phyloP scores from a whole-genome alignment of 2,888 invertebrate genomes.

The Caenorhabditis sp. region DNA sequence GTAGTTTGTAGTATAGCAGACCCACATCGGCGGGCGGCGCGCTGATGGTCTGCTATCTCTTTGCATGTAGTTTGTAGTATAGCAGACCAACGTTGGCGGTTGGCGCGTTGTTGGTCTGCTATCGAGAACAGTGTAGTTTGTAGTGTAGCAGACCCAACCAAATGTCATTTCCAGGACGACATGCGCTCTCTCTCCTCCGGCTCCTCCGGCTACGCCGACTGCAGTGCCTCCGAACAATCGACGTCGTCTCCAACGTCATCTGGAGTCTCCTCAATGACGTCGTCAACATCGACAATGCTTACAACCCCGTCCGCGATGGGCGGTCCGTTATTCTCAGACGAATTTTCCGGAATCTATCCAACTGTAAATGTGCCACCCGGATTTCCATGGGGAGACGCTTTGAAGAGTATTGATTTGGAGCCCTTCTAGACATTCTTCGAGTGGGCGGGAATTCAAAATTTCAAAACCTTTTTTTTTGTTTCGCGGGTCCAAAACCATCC shows the following conservation, averaged over 20 bases:
- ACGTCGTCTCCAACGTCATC: conserved; percentile 50
- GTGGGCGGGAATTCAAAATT: neutral
- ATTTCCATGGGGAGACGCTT: conserved; percentile 47
- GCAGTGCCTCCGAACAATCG: conserved; percentile 55
- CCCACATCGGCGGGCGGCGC: too few species aligned
- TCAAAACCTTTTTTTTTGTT: neutral
- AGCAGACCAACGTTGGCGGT: too few species aligned
- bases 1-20: too few species aligned
- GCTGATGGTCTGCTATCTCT: too few species aligned
- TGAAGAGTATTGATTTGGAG: conserved; percentile 45
- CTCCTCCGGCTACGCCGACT: conserved; percentile 73
- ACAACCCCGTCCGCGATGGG: neutral
- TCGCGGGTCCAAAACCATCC: too few species aligned
- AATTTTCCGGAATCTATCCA: conserved; percentile 58
- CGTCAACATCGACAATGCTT: neutral
- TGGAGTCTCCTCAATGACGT: conserved; percentile 23
- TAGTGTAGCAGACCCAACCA: neutral
- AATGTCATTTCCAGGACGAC: conserved; percentile 72
- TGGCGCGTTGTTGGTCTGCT: too few species aligned
- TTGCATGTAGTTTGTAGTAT: too few species aligned
- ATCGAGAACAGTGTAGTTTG: too few species aligned
- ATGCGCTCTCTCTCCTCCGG: conserved; percentile 76
- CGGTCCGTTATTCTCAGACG: conserved; percentile 33
- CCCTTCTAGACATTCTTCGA: neutral
- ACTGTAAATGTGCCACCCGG: conserved; percentile 27